These are phyloP conservation scores for Triplophysa yarkandensis DNA, from an alignment of 2,797 vertebrate species.

Conservation along the genomic window DNA sequence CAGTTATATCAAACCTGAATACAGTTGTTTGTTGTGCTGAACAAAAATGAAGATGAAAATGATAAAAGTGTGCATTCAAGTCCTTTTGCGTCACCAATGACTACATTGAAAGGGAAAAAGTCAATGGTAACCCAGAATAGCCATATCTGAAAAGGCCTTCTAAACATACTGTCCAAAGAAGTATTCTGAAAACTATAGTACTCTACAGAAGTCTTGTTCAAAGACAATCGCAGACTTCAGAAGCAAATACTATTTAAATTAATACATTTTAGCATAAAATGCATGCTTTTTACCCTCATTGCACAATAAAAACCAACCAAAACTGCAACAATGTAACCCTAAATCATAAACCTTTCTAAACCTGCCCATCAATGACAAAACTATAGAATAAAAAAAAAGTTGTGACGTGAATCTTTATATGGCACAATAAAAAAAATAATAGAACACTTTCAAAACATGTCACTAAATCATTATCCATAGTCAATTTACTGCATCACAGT, in stretches of 20 bases:
- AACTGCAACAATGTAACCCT: background rate
- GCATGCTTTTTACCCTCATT: background rate
- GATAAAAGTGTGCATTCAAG: no score
- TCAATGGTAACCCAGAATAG: no score
- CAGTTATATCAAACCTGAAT: no score
- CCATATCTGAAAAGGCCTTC: background rate
- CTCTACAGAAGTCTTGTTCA: background rate
- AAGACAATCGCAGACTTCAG: background rate
- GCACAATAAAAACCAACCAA: background rate
- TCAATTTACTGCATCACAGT: conserved; percentile 48
- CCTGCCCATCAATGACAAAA: background rate
- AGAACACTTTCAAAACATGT: background rate
- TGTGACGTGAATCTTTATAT: conserved; percentile 12
- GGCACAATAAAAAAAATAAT: conserved; percentile 38
- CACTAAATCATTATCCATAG: conserved; percentile 20
- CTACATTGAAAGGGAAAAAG: no score
- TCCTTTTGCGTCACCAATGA: no score
- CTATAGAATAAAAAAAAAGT: background rate
- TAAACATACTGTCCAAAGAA: background rate
- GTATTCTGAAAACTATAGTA: background rate
- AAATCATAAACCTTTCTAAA: background rate
- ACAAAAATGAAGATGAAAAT: no score
- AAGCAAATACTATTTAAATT: background rate
- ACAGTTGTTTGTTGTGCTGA: no score
- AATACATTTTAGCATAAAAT: background rate